These are phyloP conservation scores for Spodoptera littoralis DNA, from an alignment of 2,888 invertebrate genomes.

Conservation along the genomic window DNA sequence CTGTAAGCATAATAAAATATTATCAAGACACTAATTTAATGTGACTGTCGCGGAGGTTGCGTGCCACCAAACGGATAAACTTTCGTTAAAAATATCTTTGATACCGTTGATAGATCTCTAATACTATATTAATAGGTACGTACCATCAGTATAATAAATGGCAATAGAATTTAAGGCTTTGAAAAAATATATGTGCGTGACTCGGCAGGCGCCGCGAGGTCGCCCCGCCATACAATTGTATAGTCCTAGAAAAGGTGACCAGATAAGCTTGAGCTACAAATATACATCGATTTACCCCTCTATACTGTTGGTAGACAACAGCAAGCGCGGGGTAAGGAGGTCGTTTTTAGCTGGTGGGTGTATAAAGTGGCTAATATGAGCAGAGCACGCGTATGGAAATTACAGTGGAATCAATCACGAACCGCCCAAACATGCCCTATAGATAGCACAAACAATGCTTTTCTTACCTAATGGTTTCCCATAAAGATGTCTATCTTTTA, in stretches of 20 bases:
- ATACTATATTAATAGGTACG: slow-evolving; percentile 59
- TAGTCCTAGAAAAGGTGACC: slow-evolving; percentile 79
- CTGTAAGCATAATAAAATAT: too few species aligned
- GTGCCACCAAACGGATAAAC: slow-evolving; percentile 21
- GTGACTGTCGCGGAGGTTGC: slow-evolving; percentile 8
- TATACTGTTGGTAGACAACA: slow-evolving; percentile 33
- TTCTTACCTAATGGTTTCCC: slow-evolving; percentile 76
- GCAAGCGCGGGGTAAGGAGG: slow-evolving; percentile 52
- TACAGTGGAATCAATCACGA: slow-evolving; percentile 87
- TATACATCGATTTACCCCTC: slow-evolving; percentile 63
- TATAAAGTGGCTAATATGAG: slow-evolving; percentile 85
- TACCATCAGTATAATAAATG: slow-evolving; percentile 64
- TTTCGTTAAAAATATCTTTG: slow-evolving; percentile 40
- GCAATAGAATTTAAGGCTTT: slow-evolving; percentile 78
- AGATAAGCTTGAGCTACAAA: slow-evolving; percentile 68
- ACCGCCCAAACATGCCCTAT: slow-evolving; percentile 79
- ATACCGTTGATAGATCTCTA: slow-evolving; percentile 53
- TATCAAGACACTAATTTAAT: neutral
- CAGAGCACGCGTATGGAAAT: slow-evolving; percentile 88
- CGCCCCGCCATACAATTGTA: slow-evolving; percentile 81
- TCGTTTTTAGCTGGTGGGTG: slow-evolving; percentile 70
- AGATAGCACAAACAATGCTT: slow-evolving; percentile 81
- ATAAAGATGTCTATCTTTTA: slow-evolving; percentile 73
- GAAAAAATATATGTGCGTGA: slow-evolving; percentile 86
- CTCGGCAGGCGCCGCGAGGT: slow-evolving; percentile 87